Base-by-base conservation (phyloP, 2,797 vertebrate species). In the Heterohyrax brucei region DNA sequence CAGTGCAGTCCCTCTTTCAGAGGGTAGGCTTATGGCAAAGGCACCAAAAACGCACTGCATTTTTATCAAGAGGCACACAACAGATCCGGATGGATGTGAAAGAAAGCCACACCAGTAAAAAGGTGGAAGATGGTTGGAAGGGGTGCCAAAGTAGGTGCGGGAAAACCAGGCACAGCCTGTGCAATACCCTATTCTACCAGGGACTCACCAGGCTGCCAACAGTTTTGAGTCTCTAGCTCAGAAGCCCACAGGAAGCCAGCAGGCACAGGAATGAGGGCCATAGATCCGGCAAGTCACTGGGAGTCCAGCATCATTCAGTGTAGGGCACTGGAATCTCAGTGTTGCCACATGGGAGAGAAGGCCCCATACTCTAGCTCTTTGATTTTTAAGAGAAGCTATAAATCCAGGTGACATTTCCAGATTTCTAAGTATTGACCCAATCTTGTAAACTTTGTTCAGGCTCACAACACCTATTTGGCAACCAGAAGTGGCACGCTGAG, bases 311-410 rank as follows among this genome's bases (percentile, higher is more conserved):
- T 2, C 21, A 44, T 64, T 81, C 59, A 19, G 73, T 0, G 0
- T 5, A 64, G 33, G 72, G 1, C 19, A 5, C 26, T 44, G 84
- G 75, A 24, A 79, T 48, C 22, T n/a, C 4, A 39, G 10, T 10
- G 62, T 1, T 76, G 39, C 62, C 68, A 91, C 26, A 0, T 2
- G 19, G 18, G 48, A 73, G 26, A 0, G 0, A 0, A n/a, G 61
- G 39, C 24, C 68, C 93, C 44, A 16, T 26, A 33, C 33, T 93
- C 68, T 53, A 73, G 13, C 53, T 33, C 80, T 79, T 66, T 64
- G 66, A 5, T 82, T 87, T 95, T 89, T 6, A 82, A 83, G 53
- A 68, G 21, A 70, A 75, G 73, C 33, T 62, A 39, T 77, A 93
- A 33, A 93, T 53, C 28, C 64, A 83, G 66, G 75, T 30, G 44